phyloP scores from a whole-genome alignment of 2,113 vertebrate genomes.

The Haliaeetus leucogaster region DNA sequence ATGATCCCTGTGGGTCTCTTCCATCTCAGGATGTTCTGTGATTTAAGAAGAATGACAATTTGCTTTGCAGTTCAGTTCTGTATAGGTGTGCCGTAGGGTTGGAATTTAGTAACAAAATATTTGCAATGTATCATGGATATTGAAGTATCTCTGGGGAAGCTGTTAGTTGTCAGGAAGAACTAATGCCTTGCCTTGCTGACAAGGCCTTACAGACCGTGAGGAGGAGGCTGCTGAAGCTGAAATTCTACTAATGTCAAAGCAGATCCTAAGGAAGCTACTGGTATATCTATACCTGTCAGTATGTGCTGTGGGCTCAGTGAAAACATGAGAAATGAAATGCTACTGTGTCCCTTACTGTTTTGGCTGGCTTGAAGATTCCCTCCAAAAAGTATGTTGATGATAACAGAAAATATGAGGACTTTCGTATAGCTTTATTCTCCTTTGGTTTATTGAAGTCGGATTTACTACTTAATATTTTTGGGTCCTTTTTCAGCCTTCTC shows the following conservation, averaged over 20 bases:
- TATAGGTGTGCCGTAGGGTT: not conserved
- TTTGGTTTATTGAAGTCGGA: not conserved
- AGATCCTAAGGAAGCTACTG: not conserved
- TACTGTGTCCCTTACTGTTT: not conserved
- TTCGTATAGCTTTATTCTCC: not conserved
- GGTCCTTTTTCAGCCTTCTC: not conserved
- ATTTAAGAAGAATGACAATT: not conserved
- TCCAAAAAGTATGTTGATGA: not conserved
- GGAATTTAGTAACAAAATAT: not conserved
- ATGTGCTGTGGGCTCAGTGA: not conserved
- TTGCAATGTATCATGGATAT: not conserved
- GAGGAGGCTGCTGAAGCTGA: not conserved
- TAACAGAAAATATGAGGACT: not conserved
- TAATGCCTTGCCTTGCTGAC: not conserved
- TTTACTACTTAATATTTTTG: not conserved
- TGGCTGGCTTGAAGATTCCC: not conserved
- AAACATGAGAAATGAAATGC: not conserved
- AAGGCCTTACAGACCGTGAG: not conserved
- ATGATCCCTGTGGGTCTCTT: not conserved
- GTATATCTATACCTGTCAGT: not conserved
- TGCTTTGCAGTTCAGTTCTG: not conserved
- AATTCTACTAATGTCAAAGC: not conserved
- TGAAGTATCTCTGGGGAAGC: not conserved
- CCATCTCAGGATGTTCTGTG: not conserved
- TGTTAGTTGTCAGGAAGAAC: not conserved